These are phyloP conservation scores for Eristalinus sepulchralis DNA, from an alignment of 2,888 invertebrate species.

Conservation along the genomic window DNA sequence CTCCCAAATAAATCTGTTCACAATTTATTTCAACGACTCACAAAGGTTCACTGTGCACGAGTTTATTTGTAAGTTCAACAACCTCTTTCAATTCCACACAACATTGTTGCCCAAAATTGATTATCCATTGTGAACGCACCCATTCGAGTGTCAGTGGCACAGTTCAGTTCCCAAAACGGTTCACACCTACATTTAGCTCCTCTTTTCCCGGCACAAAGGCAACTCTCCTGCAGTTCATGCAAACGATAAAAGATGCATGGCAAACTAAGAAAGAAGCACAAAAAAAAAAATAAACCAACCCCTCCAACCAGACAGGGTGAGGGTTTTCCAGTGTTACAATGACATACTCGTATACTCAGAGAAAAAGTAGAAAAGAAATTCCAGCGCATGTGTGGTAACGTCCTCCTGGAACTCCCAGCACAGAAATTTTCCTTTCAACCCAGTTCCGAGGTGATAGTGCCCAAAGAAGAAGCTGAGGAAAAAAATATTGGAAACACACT, in stretches of 20 bases:
- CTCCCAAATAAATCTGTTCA: too few species aligned
- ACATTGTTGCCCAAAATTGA: constrained; percentile 8
- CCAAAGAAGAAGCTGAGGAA: neutral
- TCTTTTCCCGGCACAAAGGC: constrained; percentile 43
- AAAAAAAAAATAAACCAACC: constrained; percentile 1
- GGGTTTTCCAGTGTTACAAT: constrained; percentile 66
- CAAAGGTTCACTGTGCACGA: neutral
- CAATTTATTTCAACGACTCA: neutral
- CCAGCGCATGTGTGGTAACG: constrained; percentile 63
- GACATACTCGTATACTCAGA: constrained; percentile 43
- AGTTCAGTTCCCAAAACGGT: constrained; percentile 18
- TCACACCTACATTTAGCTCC: constrained; percentile 49
- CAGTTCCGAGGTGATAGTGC: constrained; percentile 49
- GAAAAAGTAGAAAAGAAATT: constrained; percentile 50
- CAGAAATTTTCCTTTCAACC: constrained; percentile 42
- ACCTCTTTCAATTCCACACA: neutral
- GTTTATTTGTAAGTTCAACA: constrained; percentile 7
- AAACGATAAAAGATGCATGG: constrained; percentile 60
- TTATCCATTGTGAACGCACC: neutral
- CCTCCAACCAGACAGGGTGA: constrained; percentile 3
- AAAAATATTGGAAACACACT: constrained; percentile 1
- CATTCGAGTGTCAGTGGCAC: neutral
- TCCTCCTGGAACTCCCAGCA: constrained; percentile 58
- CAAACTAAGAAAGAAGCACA: neutral
- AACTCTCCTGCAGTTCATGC: constrained; percentile 43